Percentiles rank a stretch among this genome's conserved stretches.
These are phyloP conservation scores for Brachyopa scutellaris DNA, from an alignment of 2,888 invertebrate genomes.

Conservation along the genomic window DNA sequence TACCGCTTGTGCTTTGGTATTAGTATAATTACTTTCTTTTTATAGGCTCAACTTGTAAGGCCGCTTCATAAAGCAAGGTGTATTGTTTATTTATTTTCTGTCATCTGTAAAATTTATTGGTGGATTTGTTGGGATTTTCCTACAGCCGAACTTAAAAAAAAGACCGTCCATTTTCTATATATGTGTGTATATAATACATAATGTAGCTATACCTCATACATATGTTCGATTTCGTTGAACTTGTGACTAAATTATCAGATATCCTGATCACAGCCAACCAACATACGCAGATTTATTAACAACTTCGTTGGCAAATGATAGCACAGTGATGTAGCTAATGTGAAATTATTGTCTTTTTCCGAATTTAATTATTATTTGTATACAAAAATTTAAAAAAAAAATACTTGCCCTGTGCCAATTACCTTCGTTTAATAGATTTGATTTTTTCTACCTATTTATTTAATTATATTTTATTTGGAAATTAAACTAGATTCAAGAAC, in stretches of 20 bases:
- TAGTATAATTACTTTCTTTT: conserved; percentile 3
- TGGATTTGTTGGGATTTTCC: conserved; percentile 65
- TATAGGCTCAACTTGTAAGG: conserved; percentile 5
- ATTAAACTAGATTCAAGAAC: not conserved
- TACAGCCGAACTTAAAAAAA: not conserved
- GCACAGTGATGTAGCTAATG: no score
- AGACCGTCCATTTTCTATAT: no score
- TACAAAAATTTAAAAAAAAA: not conserved
- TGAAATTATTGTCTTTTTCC: no score
- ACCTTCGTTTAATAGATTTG: conserved; percentile 13
- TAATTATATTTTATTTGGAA: not conserved
- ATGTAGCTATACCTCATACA: no score
- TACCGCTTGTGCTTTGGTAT: conserved; percentile 45
- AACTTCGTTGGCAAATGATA: no score
- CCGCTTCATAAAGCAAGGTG: not conserved
- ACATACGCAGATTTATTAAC: no score
- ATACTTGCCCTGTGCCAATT: conserved; percentile 46
- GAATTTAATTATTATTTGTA: no score
- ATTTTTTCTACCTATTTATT: not conserved
- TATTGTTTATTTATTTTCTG: not conserved
- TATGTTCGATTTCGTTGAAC: no score
- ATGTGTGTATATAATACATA: no score
- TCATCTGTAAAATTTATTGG: conserved; percentile 12
- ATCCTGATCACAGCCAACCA: no score
- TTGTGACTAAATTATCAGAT: no score